Evolutionary conservation across 35 echinoderm and acorn worm genomes (phyloP).

Genomic region (Patiria miniata): DNA sequence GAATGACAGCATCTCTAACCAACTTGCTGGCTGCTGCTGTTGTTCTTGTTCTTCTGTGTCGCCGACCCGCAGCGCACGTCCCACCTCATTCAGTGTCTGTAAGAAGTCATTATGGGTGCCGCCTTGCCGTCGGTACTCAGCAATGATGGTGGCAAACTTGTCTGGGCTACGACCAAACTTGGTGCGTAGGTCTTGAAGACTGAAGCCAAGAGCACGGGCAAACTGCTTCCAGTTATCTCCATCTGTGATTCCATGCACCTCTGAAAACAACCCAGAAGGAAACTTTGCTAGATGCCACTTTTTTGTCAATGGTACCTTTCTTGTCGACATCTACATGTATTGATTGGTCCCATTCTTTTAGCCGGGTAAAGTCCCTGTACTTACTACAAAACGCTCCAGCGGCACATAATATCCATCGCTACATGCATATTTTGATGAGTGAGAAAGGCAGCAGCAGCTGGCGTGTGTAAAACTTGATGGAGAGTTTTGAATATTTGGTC

Average conservation of each 20-base stretch:
- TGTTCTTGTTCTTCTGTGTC: background rate
- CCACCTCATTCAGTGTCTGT: conserved; percentile 62
- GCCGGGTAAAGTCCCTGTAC: no score
- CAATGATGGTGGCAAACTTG: conserved; percentile 66
- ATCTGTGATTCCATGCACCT: conserved; percentile 69
- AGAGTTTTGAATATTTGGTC: no score
- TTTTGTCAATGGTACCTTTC: no score
- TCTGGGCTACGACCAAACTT: conserved; percentile 57
- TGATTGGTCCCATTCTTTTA: no score
- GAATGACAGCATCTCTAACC: conserved; percentile 57
- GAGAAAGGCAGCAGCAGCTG: no score
- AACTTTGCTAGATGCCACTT: no score
- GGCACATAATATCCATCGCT: no score
- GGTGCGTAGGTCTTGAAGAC: conserved; percentile 43
- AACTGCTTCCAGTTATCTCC: conserved; percentile 91
- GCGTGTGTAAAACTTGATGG: no score
- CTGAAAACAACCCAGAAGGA: conserved; percentile 12
- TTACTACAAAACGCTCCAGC: no score
- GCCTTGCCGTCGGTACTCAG: conserved; percentile 57
- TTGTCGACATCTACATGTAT: no score
- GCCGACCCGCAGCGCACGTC: conserved; percentile 49
- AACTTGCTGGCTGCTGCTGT: conserved; percentile 9
- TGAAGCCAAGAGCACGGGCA: conserved; percentile 76
- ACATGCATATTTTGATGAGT: no score
- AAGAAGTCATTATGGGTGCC: conserved; percentile 80